A percentile compares a stretch with the other conserved stretches of the same genome.
These are phyloP conservation scores for Tympanoctomys barrerae DNA, from an alignment of 2,797 vertebrate genomes.

Conservation along the genomic window DNA sequence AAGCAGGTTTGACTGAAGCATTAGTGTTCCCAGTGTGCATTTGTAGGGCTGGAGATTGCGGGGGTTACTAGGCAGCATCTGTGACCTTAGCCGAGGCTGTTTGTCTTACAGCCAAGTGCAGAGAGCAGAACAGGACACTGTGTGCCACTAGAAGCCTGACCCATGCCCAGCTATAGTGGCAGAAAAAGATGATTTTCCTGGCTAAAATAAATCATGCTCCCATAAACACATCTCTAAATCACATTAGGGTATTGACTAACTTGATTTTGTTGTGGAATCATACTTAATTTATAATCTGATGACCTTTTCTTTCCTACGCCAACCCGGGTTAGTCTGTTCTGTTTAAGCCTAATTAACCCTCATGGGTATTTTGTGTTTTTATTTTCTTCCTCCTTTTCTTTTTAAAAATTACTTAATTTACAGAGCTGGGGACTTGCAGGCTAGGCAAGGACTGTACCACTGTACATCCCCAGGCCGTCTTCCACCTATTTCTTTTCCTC, in stretches of 20 bases:
- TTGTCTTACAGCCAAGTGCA: conserved; percentile 33
- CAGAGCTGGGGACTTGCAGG: background rate
- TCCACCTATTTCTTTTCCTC: conserved; percentile 10
- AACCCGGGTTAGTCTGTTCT: background rate
- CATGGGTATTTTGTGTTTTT: conserved; percentile 36
- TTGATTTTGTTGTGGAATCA: conserved; percentile 52
- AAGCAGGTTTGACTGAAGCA: background rate
- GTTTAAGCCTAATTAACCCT: conserved; percentile 45
- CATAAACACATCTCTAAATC: conserved; percentile 54
- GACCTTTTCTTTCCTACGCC: conserved; percentile 34
- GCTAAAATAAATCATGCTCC: conserved; percentile 35
- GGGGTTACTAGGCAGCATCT: background rate
- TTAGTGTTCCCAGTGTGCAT: conserved; percentile 21
- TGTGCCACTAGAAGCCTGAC: conserved; percentile 45
- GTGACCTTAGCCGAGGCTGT: conserved; percentile 30
- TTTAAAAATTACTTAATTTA: background rate
- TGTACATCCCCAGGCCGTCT: background rate
- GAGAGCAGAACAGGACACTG: conserved; percentile 39
- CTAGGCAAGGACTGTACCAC: background rate
- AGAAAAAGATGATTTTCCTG: conserved; percentile 57
- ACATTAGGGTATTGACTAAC: conserved; percentile 42
- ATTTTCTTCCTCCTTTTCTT: conserved; percentile 40
- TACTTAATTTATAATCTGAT: conserved; percentile 50
- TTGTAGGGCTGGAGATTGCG: conserved; percentile 16
- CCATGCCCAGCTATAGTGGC: conserved; percentile 30